phyloP scores from a whole-genome alignment of 2,797 vertebrate genomes.

The Pipistrellus pygmaeus region DNA sequence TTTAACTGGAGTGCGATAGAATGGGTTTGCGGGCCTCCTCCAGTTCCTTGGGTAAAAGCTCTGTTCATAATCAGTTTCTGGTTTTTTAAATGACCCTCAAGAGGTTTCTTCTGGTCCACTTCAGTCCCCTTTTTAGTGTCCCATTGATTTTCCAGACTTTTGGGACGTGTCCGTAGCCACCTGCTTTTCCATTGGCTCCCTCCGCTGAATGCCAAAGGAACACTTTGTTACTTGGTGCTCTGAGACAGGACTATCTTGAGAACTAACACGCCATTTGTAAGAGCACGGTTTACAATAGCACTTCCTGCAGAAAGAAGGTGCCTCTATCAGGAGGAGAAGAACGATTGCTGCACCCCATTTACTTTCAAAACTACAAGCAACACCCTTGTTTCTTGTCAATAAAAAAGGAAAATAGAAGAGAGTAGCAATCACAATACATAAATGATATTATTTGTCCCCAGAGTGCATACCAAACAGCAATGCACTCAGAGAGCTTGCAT shows the following conservation, averaged over 20 bases:
- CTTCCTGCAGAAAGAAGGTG: slow-evolving; percentile 81
- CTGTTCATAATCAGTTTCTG: slow-evolving; percentile 87
- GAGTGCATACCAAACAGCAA: slow-evolving; percentile 68
- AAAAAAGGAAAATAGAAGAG: slow-evolving; percentile 75
- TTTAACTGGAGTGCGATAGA: slow-evolving; percentile 85
- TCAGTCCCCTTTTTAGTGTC: slow-evolving; percentile 86
- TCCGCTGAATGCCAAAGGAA: slow-evolving; percentile 83
- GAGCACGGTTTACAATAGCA: slow-evolving; percentile 83
- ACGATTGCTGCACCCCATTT: slow-evolving; percentile 84
- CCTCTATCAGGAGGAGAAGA: slow-evolving; percentile 74
- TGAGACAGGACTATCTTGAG: slow-evolving; percentile 81
- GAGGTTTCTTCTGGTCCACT: slow-evolving; percentile 86
- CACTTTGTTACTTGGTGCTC: slow-evolving; percentile 81
- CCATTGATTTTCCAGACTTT: slow-evolving; percentile 88
- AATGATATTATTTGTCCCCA: slow-evolving; percentile 74
- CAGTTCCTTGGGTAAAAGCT: slow-evolving; percentile 84
- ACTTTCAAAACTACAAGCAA: slow-evolving; percentile 81
- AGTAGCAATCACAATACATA: slow-evolving; percentile 71
- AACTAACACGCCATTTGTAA: slow-evolving; percentile 85
- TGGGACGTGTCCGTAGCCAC: slow-evolving; percentile 84
- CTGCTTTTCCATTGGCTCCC: slow-evolving; percentile 82
- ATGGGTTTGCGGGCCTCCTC: slow-evolving; percentile 84
- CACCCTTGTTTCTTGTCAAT: slow-evolving; percentile 79
- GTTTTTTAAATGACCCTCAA: slow-evolving; percentile 85
- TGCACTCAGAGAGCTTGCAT: slow-evolving; percentile 64